A percentile compares a stretch with the other conserved stretches of the same genome.
phyloP scores from a whole-genome alignment of 2,797 vertebrate species.

The Xenops minutus region DNA sequence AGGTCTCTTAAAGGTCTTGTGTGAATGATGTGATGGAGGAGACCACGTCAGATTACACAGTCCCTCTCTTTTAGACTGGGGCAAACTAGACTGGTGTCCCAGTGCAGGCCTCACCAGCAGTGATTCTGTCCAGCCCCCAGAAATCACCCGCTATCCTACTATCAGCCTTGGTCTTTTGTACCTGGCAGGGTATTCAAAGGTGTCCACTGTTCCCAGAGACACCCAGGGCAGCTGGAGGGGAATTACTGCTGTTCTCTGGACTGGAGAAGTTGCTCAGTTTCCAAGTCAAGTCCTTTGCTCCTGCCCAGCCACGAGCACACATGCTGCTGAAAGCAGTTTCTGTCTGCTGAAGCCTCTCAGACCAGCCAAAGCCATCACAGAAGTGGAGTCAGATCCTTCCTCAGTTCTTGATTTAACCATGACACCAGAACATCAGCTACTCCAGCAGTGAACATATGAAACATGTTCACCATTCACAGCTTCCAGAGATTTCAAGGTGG shows the following conservation, averaged over 20 bases:
- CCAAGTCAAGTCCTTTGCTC: not conserved
- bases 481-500: not conserved
- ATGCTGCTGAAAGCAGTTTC: not conserved
- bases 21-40: not conserved
- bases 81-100: not conserved
- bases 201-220: not conserved
- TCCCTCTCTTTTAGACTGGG: not conserved
- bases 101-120: not conserved
- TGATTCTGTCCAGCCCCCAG: not conserved
- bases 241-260: not conserved
- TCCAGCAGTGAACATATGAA: not conserved
- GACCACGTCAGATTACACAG: not conserved
- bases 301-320: not conserved
- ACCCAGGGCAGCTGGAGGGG: not conserved
- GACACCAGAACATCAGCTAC: not conserved
- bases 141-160: not conserved
- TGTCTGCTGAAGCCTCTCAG: not conserved
- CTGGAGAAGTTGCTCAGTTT: not conserved
- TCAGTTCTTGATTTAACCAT: not conserved
- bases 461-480: not conserved
- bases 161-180: not conserved
- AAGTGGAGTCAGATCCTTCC: not conserved
- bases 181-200: not conserved
- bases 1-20: not conserved
- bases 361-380: not conserved